These are phyloP conservation scores for Synanthedon formicaeformis DNA, from an alignment of 2,888 invertebrate genomes.

Conservation along the genomic window DNA sequence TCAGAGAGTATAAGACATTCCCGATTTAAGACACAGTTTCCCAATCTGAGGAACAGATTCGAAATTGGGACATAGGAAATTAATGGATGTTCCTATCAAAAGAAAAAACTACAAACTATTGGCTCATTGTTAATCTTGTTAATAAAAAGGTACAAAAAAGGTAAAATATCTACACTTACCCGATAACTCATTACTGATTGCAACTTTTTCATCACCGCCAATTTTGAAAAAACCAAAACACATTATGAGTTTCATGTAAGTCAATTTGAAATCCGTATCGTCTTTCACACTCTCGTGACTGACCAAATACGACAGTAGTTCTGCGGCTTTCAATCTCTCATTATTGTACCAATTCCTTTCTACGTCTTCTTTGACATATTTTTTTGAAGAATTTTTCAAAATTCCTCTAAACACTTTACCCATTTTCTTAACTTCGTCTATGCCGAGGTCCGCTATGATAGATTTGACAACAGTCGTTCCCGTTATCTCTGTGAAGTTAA, in stretches of 20 bases:
- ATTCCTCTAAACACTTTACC: constrained; percentile 74
- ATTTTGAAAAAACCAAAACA: constrained; percentile 74
- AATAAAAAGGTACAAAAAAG: neutral
- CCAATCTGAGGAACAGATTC: no score
- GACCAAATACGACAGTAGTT: constrained; percentile 57
- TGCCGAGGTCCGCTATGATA: constrained; percentile 71
- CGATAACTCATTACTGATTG: constrained; percentile 72
- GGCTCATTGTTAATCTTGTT: no score
- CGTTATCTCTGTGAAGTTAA: constrained; percentile 80
- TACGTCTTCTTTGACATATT: constrained; percentile 54
- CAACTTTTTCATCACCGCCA: constrained; percentile 52
- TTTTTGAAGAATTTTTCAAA: constrained; percentile 65
- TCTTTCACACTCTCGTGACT: constrained; percentile 62
- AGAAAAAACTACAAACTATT: no score
- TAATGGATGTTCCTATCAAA: no score
- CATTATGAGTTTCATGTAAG: constrained; percentile 75
- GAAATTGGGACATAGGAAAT: no score
- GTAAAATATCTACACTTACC: constrained; percentile 46
- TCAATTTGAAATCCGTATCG: constrained; percentile 75
- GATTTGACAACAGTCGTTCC: constrained; percentile 74
- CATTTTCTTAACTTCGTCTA: constrained; percentile 73
- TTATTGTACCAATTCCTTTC: constrained; percentile 75
- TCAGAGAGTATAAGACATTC: no score
- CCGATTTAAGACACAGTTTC: no score
- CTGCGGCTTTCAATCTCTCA: constrained; percentile 77